Conservation (phyloP, 2,797 vertebrate species). For the Salarias fasciatus region DNA sequence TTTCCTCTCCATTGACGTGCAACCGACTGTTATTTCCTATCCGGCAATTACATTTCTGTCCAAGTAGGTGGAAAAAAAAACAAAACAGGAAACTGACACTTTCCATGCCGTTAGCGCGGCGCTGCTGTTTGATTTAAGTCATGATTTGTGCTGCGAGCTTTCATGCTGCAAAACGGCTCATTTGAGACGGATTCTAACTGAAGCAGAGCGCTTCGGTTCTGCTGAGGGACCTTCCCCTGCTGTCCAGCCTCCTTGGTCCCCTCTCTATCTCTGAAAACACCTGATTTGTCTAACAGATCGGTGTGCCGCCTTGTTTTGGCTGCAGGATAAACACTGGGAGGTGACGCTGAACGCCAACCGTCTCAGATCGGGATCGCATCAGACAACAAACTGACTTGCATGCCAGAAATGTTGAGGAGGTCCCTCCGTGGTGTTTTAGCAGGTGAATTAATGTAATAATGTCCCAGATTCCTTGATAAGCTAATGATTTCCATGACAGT, state of each 20-base stretch:
- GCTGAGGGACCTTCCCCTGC: neutral
- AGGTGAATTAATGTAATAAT: no score
- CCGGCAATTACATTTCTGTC: conserved; percentile 37
- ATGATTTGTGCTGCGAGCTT: neutral
- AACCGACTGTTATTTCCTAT: conserved; percentile 18
- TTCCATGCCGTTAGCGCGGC: neutral
- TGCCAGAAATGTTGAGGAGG: neutral
- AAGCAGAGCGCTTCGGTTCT: conserved; percentile 16
- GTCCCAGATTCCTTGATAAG: neutral
- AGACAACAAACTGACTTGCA: conserved; percentile 11
- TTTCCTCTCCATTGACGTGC: conserved; percentile 26
- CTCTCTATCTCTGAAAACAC: conserved; percentile 51
- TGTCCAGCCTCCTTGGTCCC: neutral
- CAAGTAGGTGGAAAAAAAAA: conserved; percentile 20
- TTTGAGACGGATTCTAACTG: conserved; percentile 7
- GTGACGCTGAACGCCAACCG: conserved; percentile 32
- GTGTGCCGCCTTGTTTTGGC: conserved; percentile 60
- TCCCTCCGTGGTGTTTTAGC: neutral
- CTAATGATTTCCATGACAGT: no score
- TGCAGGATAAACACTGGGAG: conserved; percentile 57
- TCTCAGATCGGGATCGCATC: conserved; percentile 11
- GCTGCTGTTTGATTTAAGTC: conserved; percentile 9
- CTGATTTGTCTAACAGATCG: conserved; percentile 68
- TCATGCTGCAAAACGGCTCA: conserved; percentile 14
- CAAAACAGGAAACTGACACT: conserved; percentile 13